Base-by-base conservation (phyloP, 2,888 invertebrate genomes). In the Hirtodrosophila alboralis region DNA sequence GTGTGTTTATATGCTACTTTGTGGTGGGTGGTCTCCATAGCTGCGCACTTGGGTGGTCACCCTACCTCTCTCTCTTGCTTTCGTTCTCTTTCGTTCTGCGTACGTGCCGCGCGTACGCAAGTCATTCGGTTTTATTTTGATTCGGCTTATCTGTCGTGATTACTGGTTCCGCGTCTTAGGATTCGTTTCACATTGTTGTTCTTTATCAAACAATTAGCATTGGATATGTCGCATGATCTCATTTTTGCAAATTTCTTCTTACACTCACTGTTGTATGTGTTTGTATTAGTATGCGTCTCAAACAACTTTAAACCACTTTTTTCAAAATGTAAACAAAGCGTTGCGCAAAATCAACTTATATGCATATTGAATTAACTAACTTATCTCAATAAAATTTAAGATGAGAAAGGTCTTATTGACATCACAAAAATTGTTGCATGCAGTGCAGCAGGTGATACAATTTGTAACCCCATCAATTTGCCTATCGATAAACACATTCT, bases 51-150 rank as follows among this genome's bases (percentile, higher is more conserved):
- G 75, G 72, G 75, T 77, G 72, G 78, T 66, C 53, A 4, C 14
- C 12, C 13, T 53, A 6, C 14, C 23, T 38, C 7, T 37, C 3
- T 36, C 23, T 23, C n/a, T 45, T 27, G 12, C 37, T 18, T 37
- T 31, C 9, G 31, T 31, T 28, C 4, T 14, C 21, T 10, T 56
- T 61, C 33, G 51, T 52, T 68, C 65, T 81, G 77, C 67, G 66
- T 81, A 77, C 78, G 79, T 75, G 75, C 75, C 51, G 16, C 14
- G 57, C 43, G 44, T 81, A 81, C 56, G 56, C 64, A 75, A 72
- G 56, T 47, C 47, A 16, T 49, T 41, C 33, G 34, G 13, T 31
- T 44, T 33, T 56, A 51, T 54, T 59, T 58, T 27, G 36, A 43
- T 52, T 56, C 33, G 18, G 47, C 59, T 77, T 81, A 77, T 38